Conservation (phyloP, 2,113 vertebrate species). For the Syngnathoides biaculeatus region DNA sequence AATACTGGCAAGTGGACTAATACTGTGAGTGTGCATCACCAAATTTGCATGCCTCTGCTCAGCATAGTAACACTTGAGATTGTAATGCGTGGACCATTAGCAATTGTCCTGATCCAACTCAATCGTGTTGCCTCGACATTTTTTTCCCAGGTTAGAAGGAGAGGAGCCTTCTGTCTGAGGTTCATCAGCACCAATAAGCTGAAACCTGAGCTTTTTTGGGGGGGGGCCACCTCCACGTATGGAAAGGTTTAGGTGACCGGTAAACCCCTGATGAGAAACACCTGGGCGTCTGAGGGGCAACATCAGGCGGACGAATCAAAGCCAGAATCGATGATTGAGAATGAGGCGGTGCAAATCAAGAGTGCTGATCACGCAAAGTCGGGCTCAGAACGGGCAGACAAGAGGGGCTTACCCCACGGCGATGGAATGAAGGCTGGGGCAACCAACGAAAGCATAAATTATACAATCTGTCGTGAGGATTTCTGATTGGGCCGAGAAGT, state of each 20-base stretch:
- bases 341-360: slow-evolving; percentile 41
- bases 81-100: slow-evolving; percentile 12
- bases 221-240: slow-evolving; percentile 49
- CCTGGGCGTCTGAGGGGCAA: slow-evolving; percentile 57
- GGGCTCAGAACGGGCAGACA: not conserved
- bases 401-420: slow-evolving; percentile 4
- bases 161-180: slow-evolving; percentile 24
- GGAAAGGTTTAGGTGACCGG: slow-evolving; percentile 69
- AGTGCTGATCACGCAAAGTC: slow-evolving; percentile 31
- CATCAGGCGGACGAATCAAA: slow-evolving; percentile 57
- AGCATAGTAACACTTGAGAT: slow-evolving; percentile 47
- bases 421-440: slow-evolving; percentile 20
- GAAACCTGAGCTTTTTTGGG: slow-evolving; percentile 60
- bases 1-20: slow-evolving; percentile 36
- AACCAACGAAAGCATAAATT: not conserved
- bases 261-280: slow-evolving; percentile 72
- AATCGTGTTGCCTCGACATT: not conserved
- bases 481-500: slow-evolving; percentile 28
- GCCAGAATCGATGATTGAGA: slow-evolving; percentile 39
- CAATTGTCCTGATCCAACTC: slow-evolving; percentile 1
- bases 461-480: slow-evolving; percentile 6
- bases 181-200: slow-evolving; percentile 38
- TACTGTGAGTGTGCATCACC: slow-evolving; percentile 32
- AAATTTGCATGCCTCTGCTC: slow-evolving; percentile 60
- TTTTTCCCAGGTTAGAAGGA: slow-evolving; percentile 18